These are phyloP conservation scores for Theocolax elegans DNA, from an alignment of 1,140 invertebrate species.

Conservation along the genomic window DNA sequence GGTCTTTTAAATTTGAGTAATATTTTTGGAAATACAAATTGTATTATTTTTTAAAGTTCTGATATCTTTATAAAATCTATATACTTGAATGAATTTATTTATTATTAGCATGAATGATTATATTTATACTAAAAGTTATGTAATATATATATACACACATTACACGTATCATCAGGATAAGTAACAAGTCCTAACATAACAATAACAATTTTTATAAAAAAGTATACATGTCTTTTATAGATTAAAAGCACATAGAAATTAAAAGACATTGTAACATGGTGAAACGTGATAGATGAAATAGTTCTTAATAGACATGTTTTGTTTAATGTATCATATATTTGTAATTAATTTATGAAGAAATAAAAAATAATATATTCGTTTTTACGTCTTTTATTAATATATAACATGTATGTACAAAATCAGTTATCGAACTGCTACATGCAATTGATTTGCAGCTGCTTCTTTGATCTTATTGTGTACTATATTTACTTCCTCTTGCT, in stretches of 20 bases:
- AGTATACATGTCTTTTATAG: constrained; percentile 39
- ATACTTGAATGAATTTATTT: no score
- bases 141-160: no score
- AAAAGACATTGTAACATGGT: constrained; percentile 50
- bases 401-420: constrained; percentile 18
- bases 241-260: constrained; percentile 46
- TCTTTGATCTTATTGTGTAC: constrained; percentile 85
- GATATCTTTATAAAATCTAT: no score
- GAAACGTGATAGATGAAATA: constrained; percentile 47
- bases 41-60: no score
- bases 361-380: constrained; percentile 60
- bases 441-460: constrained; percentile 71
- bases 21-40: no score
- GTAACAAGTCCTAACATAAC: constrained; percentile 5
- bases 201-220: constrained; percentile 31
- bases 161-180: constrained; percentile 1
- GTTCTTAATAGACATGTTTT: constrained; percentile 51
- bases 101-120: no score
- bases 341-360: constrained; percentile 58
- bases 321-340: constrained; percentile 56
- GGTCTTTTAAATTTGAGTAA: no score
- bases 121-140: no score
- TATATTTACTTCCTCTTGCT: constrained; percentile 87
- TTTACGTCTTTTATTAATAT: constrained; percentile 22
- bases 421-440: constrained; percentile 77